Evolutionary conservation across 1,140 invertebrate species (phyloP).

Genomic region (Archivesica marissinica): DNA sequence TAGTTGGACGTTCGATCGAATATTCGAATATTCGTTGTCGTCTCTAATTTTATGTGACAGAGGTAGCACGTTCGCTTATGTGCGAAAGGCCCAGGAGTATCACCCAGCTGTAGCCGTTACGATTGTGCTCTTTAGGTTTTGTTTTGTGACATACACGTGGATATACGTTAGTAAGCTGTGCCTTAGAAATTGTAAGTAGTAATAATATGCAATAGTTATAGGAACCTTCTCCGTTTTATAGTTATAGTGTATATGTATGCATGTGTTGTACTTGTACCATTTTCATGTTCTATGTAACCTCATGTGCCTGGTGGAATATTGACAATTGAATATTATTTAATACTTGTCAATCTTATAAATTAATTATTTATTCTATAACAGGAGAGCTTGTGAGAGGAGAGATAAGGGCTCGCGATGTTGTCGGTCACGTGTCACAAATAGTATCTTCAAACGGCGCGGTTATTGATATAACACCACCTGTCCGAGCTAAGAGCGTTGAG

Average conservation of each 20-base stretch:
- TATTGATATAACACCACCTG: slow-evolving; percentile 63
- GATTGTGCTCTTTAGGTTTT: no score
- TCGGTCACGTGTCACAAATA: background rate
- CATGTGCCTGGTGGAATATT: background rate
- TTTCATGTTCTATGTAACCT: no score
- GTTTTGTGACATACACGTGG: background rate
- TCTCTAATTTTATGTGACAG: no score
- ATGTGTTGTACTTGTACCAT: no score
- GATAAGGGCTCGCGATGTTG: no score
- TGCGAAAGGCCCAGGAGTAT: no score
- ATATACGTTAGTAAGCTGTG: background rate
- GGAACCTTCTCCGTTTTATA: background rate
- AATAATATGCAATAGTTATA: no score
- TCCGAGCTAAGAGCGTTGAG: background rate
- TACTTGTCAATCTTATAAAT: background rate
- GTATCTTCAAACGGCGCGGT: slow-evolving; percentile 65
- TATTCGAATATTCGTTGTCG: no score
- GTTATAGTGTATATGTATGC: background rate
- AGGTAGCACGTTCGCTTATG: no score
- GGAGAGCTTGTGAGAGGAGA: background rate
- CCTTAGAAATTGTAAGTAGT: no score
- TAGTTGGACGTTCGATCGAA: no score
- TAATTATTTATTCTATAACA: background rate
- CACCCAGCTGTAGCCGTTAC: no score
- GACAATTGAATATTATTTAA: background rate